Conservation (phyloP, 2,113 vertebrate species). For the Calidris pygmaea region DNA sequence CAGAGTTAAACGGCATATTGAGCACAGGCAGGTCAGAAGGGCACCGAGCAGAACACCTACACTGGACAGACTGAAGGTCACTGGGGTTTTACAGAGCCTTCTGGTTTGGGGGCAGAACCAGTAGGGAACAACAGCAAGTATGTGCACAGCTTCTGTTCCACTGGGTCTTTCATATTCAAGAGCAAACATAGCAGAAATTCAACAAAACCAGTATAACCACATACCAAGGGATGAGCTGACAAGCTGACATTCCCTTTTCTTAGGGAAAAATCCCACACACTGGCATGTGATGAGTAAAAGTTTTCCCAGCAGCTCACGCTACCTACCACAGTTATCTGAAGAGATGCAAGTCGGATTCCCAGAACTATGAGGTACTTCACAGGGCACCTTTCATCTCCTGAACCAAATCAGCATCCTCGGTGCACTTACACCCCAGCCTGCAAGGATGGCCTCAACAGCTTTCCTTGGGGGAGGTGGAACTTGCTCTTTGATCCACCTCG, state of each 20-base stretch:
- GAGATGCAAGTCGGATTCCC: not conserved
- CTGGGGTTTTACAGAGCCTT: not conserved
- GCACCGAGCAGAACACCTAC: not conserved
- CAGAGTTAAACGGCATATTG: not conserved
- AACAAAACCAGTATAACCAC: not conserved
- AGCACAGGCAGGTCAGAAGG: not conserved
- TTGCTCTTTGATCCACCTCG: not conserved
- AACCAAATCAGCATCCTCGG: not conserved
- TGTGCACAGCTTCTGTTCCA: not conserved
- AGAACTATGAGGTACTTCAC: not conserved
- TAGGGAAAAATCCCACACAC: constrained; percentile 5
- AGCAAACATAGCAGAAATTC: not conserved
- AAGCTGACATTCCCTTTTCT: constrained; percentile 9
- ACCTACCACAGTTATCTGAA: not conserved
- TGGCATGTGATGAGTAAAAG: not conserved
- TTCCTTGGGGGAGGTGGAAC: not conserved
- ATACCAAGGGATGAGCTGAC: constrained; percentile 17
- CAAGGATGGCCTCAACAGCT: not conserved
- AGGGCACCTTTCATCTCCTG: not conserved
- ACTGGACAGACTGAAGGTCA: not conserved
- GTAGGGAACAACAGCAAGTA: not conserved
- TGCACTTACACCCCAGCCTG: not conserved
- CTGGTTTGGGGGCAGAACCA: not conserved
- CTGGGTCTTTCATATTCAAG: constrained; percentile 1
- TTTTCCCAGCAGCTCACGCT: not conserved